Evolutionary conservation across 1,140 invertebrate genomes (phyloP), one percentile per base, ranked within the genome.

Genomic region (Tyrophagus putrescentiae): DNA sequence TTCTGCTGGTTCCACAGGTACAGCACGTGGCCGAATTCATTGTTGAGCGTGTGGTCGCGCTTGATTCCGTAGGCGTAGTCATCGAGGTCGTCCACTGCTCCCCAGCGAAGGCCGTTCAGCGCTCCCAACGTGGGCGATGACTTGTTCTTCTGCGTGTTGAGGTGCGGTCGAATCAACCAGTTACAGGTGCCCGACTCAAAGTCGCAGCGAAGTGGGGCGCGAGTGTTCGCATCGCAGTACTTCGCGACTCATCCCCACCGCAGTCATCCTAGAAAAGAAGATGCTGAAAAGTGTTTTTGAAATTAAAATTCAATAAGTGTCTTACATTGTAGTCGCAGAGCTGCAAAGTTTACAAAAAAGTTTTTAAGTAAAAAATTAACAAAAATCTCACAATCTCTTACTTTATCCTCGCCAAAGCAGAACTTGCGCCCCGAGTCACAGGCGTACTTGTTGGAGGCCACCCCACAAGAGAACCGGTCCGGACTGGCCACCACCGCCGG

Each of bases 121-220:
- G 9, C 21, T n/a, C n/a, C n/a, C n/a, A n/a, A n/a, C 36, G 13
- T 13, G n/a, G 13, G 36, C 13, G 13, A 39, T 13, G 13, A 13
- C 13, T 13, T 13, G n/a, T 39, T 39, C 13, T 13, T 13, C 18
- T 32, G 18, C 7, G 11, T 27, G 25, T 54, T 27, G 9, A 48
- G 7, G 7, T 6, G 7, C 9, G 45, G 31, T 9, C 6, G 7
- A 25, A 61, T 68, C 63, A 59, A 48, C 71, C 71, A 72, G 4
- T 60, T 52, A 57, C 71, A 72, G 16, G 68, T 56, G 60, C 66
- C 67, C 18, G 65, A 57, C 54, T 72, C 70, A 66, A 72, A 72
- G 44, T 70, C 65, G 62, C 71, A 72, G 21, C 60, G 65, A 1
- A 67, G 67, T 33, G 62, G 36, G 3, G 48, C 25, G 5, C 52